Conservation (phyloP, 2,888 invertebrate species). For the Scaptomyza caliginosa region DNA sequence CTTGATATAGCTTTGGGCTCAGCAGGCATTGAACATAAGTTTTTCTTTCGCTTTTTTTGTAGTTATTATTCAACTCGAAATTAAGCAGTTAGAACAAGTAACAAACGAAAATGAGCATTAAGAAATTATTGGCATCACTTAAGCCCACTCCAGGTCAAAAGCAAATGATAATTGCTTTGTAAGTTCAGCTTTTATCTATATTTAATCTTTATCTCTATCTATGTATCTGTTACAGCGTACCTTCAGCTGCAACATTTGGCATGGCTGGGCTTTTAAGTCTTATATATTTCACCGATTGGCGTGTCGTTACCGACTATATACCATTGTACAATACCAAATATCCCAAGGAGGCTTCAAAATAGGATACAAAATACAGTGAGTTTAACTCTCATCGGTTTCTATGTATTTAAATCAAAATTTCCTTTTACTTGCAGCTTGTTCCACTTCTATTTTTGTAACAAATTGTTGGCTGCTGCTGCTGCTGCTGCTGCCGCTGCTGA, state of each 20-base stretch:
- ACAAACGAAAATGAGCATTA: slow-evolving; percentile 40
- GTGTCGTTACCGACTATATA: slow-evolving; percentile 48
- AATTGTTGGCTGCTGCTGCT: slow-evolving; percentile 11
- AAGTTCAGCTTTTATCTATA: slow-evolving; percentile 29
- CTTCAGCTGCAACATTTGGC: slow-evolving; percentile 52
- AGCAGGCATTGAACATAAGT: slow-evolving; percentile 21
- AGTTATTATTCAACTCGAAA: slow-evolving; percentile 22
- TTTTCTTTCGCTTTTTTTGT: too few species aligned
- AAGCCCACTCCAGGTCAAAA: slow-evolving; percentile 28
- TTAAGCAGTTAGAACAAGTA: background rate
- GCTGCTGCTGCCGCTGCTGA: slow-evolving; percentile 19
- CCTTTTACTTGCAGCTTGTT: background rate
- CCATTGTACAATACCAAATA: slow-evolving; percentile 67
- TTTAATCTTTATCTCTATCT: background rate
- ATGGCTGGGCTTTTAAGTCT: slow-evolving; percentile 43
- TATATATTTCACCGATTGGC: slow-evolving; percentile 64
- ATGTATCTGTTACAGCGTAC: slow-evolving; percentile 30
- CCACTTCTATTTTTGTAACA: slow-evolving; percentile 2
- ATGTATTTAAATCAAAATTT: background rate
- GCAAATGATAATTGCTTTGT: slow-evolving; percentile 50
- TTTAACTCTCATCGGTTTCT: background rate
- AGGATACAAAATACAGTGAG: too few species aligned
- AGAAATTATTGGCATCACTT: slow-evolving; percentile 24
- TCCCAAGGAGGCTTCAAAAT: slow-evolving; percentile 31
- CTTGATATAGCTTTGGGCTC: background rate